A percentile compares a stretch with the other conserved stretches of the same genome.
These are phyloP conservation scores for Tenodera sinensis DNA, from an alignment of 2,888 invertebrate species.

Conservation along the genomic window DNA sequence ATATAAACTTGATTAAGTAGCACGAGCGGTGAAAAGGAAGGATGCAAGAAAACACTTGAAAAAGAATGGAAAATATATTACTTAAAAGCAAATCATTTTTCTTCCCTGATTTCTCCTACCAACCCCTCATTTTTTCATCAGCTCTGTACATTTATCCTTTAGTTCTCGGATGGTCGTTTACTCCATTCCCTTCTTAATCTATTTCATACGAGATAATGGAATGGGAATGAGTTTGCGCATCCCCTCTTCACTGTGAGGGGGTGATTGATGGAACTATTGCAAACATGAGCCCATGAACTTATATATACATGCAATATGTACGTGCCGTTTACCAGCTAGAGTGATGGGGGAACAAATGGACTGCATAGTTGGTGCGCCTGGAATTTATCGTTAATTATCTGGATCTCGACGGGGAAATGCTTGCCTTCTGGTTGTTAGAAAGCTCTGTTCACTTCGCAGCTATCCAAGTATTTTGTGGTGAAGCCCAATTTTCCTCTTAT, in stretches of 20 bases:
- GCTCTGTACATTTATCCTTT: not conserved
- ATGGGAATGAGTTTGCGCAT: not conserved
- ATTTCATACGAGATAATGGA: slow-evolving; percentile 13
- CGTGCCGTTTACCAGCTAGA: not conserved
- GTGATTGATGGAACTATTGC: not conserved
- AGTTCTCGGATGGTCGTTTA: not conserved
- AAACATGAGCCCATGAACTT: not conserved
- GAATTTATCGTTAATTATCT: not conserved
- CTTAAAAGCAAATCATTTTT: slow-evolving; percentile 11
- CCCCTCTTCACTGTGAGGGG: not conserved
- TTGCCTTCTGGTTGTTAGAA: not conserved
- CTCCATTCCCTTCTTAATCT: not conserved
- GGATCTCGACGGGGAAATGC: not conserved
- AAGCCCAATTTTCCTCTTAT: not conserved
- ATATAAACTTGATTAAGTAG: not conserved
- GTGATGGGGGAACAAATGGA: not conserved
- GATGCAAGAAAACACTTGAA: not conserved
- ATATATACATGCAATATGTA: not conserved
- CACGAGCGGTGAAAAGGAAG: not conserved
- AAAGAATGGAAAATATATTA: not conserved
- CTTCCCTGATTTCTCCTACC: not conserved
- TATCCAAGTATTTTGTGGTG: not conserved
- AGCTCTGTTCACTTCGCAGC: not conserved
- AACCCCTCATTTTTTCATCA: not conserved
- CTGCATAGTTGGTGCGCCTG: not conserved